Evolutionary conservation across 2,113 vertebrate species (phyloP).

Genomic region (Sitta europaea): DNA sequence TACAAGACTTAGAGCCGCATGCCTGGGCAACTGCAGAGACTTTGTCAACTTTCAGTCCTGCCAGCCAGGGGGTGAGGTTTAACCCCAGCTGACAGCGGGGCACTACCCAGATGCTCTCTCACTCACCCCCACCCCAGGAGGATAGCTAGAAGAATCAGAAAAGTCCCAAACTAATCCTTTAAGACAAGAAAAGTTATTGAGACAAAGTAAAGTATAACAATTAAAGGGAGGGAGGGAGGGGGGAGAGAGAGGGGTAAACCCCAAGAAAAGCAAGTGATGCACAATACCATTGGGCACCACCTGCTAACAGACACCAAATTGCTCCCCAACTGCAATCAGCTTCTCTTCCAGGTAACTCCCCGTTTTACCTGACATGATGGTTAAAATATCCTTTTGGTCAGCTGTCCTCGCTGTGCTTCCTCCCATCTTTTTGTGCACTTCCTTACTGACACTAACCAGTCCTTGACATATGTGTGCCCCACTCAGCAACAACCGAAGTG

Average conservation of each 20-base stretch:
- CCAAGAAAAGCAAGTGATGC: not conserved
- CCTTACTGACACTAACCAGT: not conserved
- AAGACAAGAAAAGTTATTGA: not conserved
- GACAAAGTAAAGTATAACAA: not conserved
- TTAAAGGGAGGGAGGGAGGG: not conserved
- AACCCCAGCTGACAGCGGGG: not conserved
- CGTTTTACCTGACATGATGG: not conserved
- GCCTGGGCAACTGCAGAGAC: not conserved
- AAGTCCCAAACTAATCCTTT: not conserved
- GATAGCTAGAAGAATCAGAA: not conserved
- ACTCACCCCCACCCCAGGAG: rapidly evolving
- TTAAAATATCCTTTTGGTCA: not conserved
- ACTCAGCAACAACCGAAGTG: rapidly evolving
- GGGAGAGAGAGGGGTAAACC: not conserved
- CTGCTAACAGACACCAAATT: not conserved
- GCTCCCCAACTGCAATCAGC: rapidly evolving
- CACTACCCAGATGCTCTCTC: not conserved
- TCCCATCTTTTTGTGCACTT: not conserved
- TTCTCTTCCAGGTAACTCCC: not conserved
- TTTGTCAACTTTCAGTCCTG: not conserved
- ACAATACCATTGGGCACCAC: too few relatives aligned
- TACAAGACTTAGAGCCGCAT: not conserved
- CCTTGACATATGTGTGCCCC: not conserved
- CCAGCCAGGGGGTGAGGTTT: not conserved
- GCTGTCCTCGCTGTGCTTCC: not conserved